These are phyloP conservation scores for Pristiophorus japonicus DNA, from an alignment of 2,113 vertebrate species.

Conservation along the genomic window DNA sequence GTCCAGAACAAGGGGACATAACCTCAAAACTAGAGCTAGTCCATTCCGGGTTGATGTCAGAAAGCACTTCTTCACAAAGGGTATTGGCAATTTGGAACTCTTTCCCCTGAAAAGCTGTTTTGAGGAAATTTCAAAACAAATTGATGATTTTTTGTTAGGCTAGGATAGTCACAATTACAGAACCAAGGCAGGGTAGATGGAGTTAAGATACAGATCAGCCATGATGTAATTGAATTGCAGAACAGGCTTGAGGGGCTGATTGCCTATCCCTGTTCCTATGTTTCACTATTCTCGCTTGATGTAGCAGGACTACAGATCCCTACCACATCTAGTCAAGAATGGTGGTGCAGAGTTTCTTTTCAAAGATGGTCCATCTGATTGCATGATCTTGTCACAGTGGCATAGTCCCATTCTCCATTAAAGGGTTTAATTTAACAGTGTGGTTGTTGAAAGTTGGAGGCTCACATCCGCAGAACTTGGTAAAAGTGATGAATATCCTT, in stretches of 20 bases:
- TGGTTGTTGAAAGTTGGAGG: neutral
- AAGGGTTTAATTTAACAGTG: neutral
- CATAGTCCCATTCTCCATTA: neutral
- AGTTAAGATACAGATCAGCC: neutral
- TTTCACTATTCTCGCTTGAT: neutral
- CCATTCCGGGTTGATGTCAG: neutral
- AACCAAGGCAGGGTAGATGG: neutral
- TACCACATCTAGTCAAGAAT: neutral
- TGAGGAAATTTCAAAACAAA: neutral
- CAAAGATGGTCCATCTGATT: neutral
- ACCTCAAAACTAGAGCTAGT: neutral
- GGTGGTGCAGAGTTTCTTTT: neutral
- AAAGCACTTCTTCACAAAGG: neutral
- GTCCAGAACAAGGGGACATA: neutral
- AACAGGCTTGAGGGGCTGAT: neutral
- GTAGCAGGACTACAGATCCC: neutral
- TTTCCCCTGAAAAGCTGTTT: neutral
- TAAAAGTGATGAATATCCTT: neutral
- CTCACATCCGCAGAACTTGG: neutral
- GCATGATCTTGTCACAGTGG: neutral
- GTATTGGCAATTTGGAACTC: neutral
- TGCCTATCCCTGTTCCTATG: too few species aligned
- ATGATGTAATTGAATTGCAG: neutral
- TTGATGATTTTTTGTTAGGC: neutral
- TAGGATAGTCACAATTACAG: neutral